Evolutionary conservation across 2,113 vertebrate genomes (phyloP).

Genomic region (Pipa parva): DNA sequence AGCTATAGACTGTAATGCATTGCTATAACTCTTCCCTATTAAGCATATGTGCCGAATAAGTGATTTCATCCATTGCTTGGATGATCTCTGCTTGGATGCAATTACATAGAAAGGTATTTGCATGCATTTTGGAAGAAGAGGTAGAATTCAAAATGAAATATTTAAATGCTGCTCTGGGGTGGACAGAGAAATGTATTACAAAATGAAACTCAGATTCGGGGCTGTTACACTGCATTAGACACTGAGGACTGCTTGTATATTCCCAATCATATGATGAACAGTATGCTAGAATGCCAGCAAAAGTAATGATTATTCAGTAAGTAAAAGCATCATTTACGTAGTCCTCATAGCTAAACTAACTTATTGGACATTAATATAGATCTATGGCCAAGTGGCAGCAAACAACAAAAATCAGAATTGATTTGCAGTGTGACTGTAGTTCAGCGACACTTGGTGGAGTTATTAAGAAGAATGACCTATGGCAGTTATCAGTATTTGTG

Average conservation of each 20-base stretch:
- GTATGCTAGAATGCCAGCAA: slow-evolving; percentile 18
- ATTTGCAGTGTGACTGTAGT: slow-evolving; percentile 1
- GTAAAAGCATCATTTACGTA: slow-evolving; percentile 29
- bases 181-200: slow-evolving; percentile 24
- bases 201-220: slow-evolving; percentile 33
- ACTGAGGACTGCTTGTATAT: slow-evolving; percentile 33
- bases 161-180: slow-evolving; percentile 31
- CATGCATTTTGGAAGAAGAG: slow-evolving; percentile 16
- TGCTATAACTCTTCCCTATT: neutral
- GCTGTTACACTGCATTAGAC: slow-evolving; percentile 34
- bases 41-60: neutral
- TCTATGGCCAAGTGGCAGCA: slow-evolving; percentile 16
- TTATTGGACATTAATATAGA: slow-evolving; percentile 35
- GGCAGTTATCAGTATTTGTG: neutral
- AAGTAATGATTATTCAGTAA: slow-evolving; percentile 34
- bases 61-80: neutral
- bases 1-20: neutral
- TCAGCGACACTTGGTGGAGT: neutral
- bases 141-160: slow-evolving; percentile 18
- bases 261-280: slow-evolving; percentile 33
- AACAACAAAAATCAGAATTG: slow-evolving; percentile 17
- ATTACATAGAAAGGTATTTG: slow-evolving; percentile 6
- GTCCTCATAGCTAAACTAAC: slow-evolving; percentile 36
- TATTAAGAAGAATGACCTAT: slow-evolving; percentile 6
- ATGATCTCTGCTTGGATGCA: neutral